Base-by-base conservation (phyloP, 1,140 invertebrate genomes). In the Drosophila teissieri region DNA sequence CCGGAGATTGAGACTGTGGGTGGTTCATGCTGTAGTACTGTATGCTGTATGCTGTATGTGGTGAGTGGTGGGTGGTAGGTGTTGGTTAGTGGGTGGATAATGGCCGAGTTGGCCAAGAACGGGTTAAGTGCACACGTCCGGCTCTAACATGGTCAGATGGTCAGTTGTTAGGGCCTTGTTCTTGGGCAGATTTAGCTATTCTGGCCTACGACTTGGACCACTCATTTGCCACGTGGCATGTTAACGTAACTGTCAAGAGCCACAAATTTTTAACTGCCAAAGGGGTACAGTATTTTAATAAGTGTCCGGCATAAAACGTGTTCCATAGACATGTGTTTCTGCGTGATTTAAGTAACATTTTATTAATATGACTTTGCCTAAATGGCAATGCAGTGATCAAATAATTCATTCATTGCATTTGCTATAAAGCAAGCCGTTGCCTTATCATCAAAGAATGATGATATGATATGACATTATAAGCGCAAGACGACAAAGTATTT, bases 211-310 rank as follows among this genome's bases (percentile, higher is more conserved):
- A 3, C 5, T n/a, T 34, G 49, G 49, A 37, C n/a, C 15, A 45
- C 44, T 58, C 37, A 65, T 58, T 58, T 15, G 24, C 15, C 57
- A 67, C 37, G 45, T 62, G 63, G 17, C 56, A 48, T 39, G 55
- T 45, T 24, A 58, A 58, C 27, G 56, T 27, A 57, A 42, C 54
- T 57, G 24, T 56, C n/a, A 24, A 56, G 11, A 19, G 54, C 24
- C 12, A 44, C 39, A 44, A 3, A 11, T 27, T 56, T 31, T 31
- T 51, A 17, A 17, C 48, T 52, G 49, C 31, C 31, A 2, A 34
- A 36, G 15, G 31, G 49, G 10, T 19, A 52, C 19, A 36, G 36
- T 52, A 52, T 52, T 34, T 52, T 15, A 17, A 34, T 22, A 36
- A 51, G 48, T 51, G n/a, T 19, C 8, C 27, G 12, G 6, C 48